Evolutionary conservation across 2,797 vertebrate species (phyloP).

Genomic region (Glossophaga mutica): DNA sequence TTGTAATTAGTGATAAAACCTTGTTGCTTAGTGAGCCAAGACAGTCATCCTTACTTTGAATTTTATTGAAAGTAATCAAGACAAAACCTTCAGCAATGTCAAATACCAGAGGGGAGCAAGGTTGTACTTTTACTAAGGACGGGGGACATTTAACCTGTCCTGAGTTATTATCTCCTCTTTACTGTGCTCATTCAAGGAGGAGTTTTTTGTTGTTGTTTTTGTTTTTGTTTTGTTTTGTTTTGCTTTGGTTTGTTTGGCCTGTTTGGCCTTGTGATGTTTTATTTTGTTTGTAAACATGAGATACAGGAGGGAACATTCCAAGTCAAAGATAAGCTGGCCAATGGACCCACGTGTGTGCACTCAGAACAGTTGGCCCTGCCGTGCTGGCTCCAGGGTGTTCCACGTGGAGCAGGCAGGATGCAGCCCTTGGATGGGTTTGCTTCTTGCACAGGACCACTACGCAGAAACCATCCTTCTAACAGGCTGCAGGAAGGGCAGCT

Average conservation of each 20-base stretch:
- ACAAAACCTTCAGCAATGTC: slow-evolving; percentile 88
- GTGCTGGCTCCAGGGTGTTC: fast-evolving
- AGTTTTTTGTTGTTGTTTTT: not conserved
- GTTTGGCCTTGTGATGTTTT: not conserved
- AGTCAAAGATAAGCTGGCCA: not conserved
- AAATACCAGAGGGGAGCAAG: slow-evolving; percentile 74
- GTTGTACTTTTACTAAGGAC: slow-evolving; percentile 42
- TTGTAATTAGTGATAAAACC: slow-evolving; percentile 95
- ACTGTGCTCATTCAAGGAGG: not conserved
- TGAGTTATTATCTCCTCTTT: not conserved
- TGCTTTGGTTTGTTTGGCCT: not conserved
- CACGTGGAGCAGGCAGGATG: fast-evolving
- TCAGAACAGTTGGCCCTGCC: not conserved
- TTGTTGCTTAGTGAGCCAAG: slow-evolving; percentile 93
- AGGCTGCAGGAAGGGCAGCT: not conserved
- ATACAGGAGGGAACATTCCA: not conserved
- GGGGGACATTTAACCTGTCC: slow-evolving; percentile 18
- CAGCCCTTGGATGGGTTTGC: not conserved
- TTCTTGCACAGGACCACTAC: not conserved
- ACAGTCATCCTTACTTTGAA: slow-evolving; percentile 89
- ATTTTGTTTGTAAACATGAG: not conserved
- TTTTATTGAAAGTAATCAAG: slow-evolving; percentile 87
- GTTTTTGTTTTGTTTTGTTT: not conserved
- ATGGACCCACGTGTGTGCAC: not conserved
- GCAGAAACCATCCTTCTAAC: slow-evolving; percentile 9